Conservation (phyloP, 1,140 invertebrate genomes). For the Laupala kohalensis region DNA sequence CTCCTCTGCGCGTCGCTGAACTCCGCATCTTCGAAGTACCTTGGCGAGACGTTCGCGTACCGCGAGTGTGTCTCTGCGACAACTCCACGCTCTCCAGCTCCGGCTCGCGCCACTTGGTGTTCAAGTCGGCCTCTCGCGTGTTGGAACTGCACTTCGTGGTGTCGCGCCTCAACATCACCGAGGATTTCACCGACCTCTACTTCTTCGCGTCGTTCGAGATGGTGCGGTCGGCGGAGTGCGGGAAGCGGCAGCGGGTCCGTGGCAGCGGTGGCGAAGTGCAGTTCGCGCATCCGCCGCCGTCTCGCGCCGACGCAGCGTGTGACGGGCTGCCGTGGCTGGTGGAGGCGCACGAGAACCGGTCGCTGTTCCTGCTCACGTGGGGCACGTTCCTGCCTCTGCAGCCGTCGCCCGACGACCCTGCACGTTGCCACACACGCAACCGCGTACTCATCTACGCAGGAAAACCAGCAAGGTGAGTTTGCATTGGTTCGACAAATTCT, state of each 20-base stretch:
- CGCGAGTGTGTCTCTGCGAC: slow-evolving; percentile 54
- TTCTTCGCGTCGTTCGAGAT: slow-evolving; percentile 55
- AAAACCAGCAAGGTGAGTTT: slow-evolving; percentile 33
- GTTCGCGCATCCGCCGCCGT: slow-evolving; percentile 42
- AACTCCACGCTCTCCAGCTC: slow-evolving; percentile 38
- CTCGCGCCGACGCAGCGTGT: slow-evolving; percentile 48
- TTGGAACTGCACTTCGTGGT: slow-evolving; percentile 49
- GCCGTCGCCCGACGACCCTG: slow-evolving; percentile 37
- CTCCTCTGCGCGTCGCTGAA: slow-evolving; percentile 27
- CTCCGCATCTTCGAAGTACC: slow-evolving; percentile 46
- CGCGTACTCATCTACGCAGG: slow-evolving; percentile 48
- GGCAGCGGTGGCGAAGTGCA: slow-evolving; percentile 46
- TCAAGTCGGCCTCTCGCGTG: slow-evolving; percentile 44
- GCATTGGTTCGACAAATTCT: too few species aligned
- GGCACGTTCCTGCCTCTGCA: slow-evolving; percentile 40
- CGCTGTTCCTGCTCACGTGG: slow-evolving; percentile 61
- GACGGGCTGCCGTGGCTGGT: slow-evolving; percentile 60
- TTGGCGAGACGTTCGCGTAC: slow-evolving; percentile 46
- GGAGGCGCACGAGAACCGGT: slow-evolving; percentile 55
- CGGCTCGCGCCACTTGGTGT: slow-evolving; percentile 40
- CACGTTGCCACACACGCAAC: slow-evolving; percentile 44
- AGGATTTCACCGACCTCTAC: slow-evolving; percentile 53
- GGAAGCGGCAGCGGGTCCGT: slow-evolving; percentile 44
- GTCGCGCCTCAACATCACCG: slow-evolving; percentile 46
- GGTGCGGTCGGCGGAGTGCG: slow-evolving; percentile 46